These are phyloP conservation scores for Hippocampus comes DNA, from an alignment of 2,113 vertebrate genomes.

Conservation along the genomic window DNA sequence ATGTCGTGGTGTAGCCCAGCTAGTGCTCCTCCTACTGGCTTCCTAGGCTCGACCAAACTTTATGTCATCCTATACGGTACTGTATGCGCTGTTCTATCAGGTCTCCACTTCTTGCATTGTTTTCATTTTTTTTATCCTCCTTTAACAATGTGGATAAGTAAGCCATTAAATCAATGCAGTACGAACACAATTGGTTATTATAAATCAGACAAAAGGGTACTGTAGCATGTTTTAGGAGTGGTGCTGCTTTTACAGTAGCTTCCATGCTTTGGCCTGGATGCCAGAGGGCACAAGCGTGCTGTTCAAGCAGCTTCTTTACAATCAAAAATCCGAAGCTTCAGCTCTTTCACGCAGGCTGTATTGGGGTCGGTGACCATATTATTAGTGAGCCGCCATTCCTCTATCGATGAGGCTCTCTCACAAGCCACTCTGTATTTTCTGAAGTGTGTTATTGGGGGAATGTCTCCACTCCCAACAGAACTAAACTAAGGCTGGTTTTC, in stretches of 20 bases:
- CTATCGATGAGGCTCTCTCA: too few species aligned
- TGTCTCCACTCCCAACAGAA: too few species aligned
- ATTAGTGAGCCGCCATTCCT: too few species aligned
- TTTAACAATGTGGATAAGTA: neutral
- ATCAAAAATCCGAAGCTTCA: too few species aligned
- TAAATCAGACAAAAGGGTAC: neutral
- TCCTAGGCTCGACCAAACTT: neutral
- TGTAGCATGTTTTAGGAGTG: neutral
- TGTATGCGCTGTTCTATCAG: neutral
- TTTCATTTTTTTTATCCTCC: neutral
- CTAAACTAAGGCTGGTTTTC: too few species aligned
- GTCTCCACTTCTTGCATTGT: neutral
- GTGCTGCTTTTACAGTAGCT: constrained; percentile 12
- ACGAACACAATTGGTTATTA: neutral
- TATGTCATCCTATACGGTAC: neutral
- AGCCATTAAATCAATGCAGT: neutral
- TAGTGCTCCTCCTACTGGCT: neutral
- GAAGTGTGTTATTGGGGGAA: too few species aligned
- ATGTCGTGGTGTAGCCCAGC: neutral
- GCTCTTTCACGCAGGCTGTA: too few species aligned
- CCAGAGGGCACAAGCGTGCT: constrained; percentile 3
- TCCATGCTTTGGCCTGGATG: constrained; percentile 1
- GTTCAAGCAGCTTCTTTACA: neutral
- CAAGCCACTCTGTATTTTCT: too few species aligned
- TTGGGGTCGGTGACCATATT: too few species aligned